These are phyloP conservation scores for Rhopalosiphum maidis DNA, from an alignment of 1,140 invertebrate species.

Conservation along the genomic window DNA sequence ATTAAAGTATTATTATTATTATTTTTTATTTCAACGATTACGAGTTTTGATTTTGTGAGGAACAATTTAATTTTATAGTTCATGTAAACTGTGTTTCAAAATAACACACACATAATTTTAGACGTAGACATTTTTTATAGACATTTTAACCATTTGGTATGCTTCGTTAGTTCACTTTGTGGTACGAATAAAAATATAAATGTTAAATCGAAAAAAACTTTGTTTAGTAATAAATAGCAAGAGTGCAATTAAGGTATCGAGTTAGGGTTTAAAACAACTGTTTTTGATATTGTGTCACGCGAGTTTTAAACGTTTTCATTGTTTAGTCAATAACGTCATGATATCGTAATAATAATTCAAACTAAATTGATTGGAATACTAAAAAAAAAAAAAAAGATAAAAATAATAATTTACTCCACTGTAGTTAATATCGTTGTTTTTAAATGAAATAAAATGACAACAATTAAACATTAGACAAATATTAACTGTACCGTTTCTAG, in stretches of 20 bases:
- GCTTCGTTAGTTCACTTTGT: background rate
- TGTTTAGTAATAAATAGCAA: background rate
- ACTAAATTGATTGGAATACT: background rate
- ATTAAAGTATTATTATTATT: background rate
- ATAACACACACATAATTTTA: background rate
- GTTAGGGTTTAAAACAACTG: background rate
- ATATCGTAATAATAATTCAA: conserved; percentile 9
- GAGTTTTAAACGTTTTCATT: conserved; percentile 52
- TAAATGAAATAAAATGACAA: background rate
- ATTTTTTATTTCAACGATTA: background rate
- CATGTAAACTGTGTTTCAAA: background rate
- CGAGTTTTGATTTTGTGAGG: background rate
- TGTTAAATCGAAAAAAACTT: background rate
- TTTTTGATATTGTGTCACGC: conserved; percentile 40
- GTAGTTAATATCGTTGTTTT: background rate
- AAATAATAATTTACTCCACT: background rate
- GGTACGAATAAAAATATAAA: background rate
- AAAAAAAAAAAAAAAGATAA: background rate
- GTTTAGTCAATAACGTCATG: conserved; percentile 41
- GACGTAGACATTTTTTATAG: background rate
- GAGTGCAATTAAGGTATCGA: conserved; percentile 25
- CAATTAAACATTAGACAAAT: background rate
- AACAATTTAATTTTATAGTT: background rate
- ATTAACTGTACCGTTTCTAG: background rate
- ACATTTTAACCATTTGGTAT: background rate